Conservation (phyloP, 2,888 invertebrate species). For the Scaptomyza polygonia region DNA sequence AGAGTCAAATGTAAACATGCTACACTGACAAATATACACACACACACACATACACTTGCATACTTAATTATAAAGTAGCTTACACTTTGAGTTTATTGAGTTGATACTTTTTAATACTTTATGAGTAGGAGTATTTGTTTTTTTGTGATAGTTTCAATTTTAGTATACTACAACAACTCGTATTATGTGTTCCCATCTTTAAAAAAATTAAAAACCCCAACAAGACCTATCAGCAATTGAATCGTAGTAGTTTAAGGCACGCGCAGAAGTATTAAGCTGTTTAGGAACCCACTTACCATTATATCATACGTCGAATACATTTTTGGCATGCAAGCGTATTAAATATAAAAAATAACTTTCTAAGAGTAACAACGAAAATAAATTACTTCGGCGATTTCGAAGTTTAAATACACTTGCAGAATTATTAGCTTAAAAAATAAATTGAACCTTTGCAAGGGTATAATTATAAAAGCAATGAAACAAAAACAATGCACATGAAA, state of each 20-base stretch:
- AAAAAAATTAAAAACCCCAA: slow-evolving; percentile 27
- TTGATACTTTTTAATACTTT: slow-evolving; percentile 58
- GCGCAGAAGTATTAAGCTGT: slow-evolving; percentile 68
- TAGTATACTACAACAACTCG: slow-evolving; percentile 58
- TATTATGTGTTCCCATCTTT: slow-evolving; percentile 46
- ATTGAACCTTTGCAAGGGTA: slow-evolving; percentile 1
- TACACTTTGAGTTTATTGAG: slow-evolving; percentile 45
- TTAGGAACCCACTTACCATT: slow-evolving; percentile 35
- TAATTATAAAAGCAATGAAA: slow-evolving; percentile 11
- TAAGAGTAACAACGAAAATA: slow-evolving; percentile 48
- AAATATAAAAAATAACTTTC: slow-evolving; percentile 38
- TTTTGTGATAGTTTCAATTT: slow-evolving; percentile 80
- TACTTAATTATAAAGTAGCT: slow-evolving; percentile 48
- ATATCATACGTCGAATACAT: slow-evolving; percentile 22
- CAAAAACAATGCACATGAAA: slow-evolving; percentile 22
- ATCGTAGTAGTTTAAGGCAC: slow-evolving; percentile 66
- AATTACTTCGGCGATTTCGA: slow-evolving; percentile 6
- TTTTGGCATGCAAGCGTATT: slow-evolving; percentile 69
- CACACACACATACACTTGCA: slow-evolving; percentile 32
- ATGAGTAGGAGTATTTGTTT: slow-evolving; percentile 72
- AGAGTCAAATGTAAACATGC: slow-evolving; percentile 84
- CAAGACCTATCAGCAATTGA: slow-evolving; percentile 49
- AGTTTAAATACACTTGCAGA: slow-evolving; percentile 2
- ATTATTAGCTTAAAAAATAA: not conserved
- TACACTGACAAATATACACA: slow-evolving; percentile 33